Evolutionary conservation across 2,113 vertebrate species (phyloP), one percentile per base, ranked within the genome.

Genomic region (Lucifuga dentata): DNA sequence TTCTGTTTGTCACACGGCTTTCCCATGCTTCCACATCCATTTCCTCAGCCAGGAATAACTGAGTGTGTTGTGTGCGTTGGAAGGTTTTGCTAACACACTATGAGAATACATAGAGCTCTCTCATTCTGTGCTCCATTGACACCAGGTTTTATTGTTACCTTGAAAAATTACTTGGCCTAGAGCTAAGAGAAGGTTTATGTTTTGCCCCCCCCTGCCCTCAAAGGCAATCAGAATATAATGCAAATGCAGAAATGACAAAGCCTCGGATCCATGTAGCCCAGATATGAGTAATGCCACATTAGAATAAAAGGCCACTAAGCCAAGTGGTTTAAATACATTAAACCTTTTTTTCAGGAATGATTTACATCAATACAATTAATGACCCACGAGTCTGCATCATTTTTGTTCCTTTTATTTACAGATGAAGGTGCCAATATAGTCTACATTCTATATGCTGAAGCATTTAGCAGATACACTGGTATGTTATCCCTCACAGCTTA

Each of bases 181-280:
- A 51, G 69, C 67, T 61, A 41, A 66, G 59, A 53, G 49, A 53
- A 70, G 35, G 21, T 63, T 64, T 32, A 32, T 43, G 38, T 43
- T 66, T 43, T 81, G 59, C 68, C 66, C 63, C 64, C 68, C 46
- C 16, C 43, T 80, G 73, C 58, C 71, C 52, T 65, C 39, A 46
- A 71, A 78, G 48, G 29, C 39, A 75, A 64, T 77, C 39, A 65
- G 55, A 82, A 69, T 26, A 33, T 40, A 70, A 64, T 76, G 50
- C 26, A 76, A 77, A 65, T 35, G 56, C 49, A 46, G 59, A 58
- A 60, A 48, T 61, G 73, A 75, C 68, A 81, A 74, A 81, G 71
- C 59, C 32, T 58, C 12, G 45, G 58, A 36, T 77, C 50, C 26
- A 57, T 56, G 55, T 48, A 40, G 44, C 49, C 39, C 13, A 39